A percentile compares a stretch with the other conserved stretches of the same genome.
These are phyloP conservation scores for Ceratoteleas bidentatus DNA, from an alignment of 1,140 invertebrate genomes.

Conservation along the genomic window DNA sequence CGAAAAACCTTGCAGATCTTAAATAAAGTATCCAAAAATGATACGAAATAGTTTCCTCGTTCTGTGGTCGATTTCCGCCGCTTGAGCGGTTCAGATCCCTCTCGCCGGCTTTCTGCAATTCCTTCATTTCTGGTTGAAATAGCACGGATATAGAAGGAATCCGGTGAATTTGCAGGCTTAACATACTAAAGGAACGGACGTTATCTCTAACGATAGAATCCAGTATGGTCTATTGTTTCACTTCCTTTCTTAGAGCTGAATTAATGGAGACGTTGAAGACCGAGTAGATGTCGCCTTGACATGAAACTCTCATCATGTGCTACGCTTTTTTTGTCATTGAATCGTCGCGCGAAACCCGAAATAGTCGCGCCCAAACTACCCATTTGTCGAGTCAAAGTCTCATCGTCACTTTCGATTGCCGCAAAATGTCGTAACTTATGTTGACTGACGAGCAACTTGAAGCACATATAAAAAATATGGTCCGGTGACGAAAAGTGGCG, in stretches of 20 bases:
- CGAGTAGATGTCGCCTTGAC: background rate
- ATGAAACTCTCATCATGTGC: background rate
- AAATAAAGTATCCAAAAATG: slow-evolving; percentile 53
- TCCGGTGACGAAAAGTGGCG: no score
- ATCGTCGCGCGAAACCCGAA: slow-evolving; percentile 11
- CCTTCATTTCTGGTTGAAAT: slow-evolving; percentile 67
- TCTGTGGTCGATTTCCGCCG: slow-evolving; percentile 64
- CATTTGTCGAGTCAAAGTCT: slow-evolving; percentile 36
- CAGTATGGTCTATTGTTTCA: slow-evolving; percentile 62
- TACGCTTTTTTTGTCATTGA: background rate
- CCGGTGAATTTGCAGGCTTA: slow-evolving; percentile 66
- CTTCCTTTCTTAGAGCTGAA: slow-evolving; percentile 60
- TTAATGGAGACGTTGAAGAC: slow-evolving; percentile 48
- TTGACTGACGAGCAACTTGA: slow-evolving; percentile 54
- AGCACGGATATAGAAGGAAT: slow-evolving; percentile 64
- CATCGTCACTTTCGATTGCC: slow-evolving; percentile 58
- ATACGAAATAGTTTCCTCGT: slow-evolving; percentile 61
- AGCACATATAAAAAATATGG: slow-evolving; percentile 15
- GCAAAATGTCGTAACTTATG: slow-evolving; percentile 42
- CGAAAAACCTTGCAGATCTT: slow-evolving; percentile 27
- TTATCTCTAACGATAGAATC: slow-evolving; percentile 61
- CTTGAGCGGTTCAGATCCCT: slow-evolving; percentile 61
- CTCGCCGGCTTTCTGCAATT: slow-evolving; percentile 54
- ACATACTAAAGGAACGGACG: slow-evolving; percentile 62
- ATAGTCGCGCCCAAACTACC: slow-evolving; percentile 31